These are phyloP conservation scores for Dryadula phaetusa DNA, from an alignment of 2,888 invertebrate genomes.

Conservation along the genomic window DNA sequence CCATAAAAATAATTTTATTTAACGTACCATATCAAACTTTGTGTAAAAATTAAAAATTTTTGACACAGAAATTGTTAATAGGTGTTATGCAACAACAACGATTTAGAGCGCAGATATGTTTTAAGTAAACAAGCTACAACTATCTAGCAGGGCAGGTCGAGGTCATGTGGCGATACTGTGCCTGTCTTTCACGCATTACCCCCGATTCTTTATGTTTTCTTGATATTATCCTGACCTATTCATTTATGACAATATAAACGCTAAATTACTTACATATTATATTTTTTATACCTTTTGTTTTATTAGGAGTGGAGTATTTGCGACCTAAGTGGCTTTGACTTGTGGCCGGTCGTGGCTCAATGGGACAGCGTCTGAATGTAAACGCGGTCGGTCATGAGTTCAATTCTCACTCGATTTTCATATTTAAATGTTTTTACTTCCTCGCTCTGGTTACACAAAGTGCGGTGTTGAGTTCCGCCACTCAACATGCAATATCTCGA, in stretches of 20 bases:
- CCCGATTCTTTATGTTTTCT: slow-evolving; percentile 31
- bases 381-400: too few species aligned
- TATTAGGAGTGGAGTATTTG: too few species aligned
- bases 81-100: slow-evolving; percentile 28
- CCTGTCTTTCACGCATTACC: slow-evolving; percentile 39
- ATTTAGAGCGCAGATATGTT: slow-evolving; percentile 33
- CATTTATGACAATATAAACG: background rate
- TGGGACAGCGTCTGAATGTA: too few species aligned
- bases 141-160: slow-evolving; percentile 38
- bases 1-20: background rate
- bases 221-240: slow-evolving; percentile 17
- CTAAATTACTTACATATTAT: background rate
- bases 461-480: too few species aligned
- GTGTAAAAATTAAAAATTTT: background rate
- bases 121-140: slow-evolving; percentile 39
- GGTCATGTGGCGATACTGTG: slow-evolving; percentile 36
- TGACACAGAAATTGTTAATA: background rate
- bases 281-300: background rate
- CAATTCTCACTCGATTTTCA: too few species aligned
- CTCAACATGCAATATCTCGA: too few species aligned
- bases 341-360: too few species aligned
- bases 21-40: background rate
- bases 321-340: too few species aligned
- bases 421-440: too few species aligned
- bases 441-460: too few species aligned